A percentile compares a stretch with the other conserved stretches of the same genome.
Evolutionary conservation across 2,888 invertebrate genomes (phyloP).

Genomic region (Cheilosia grossa): DNA sequence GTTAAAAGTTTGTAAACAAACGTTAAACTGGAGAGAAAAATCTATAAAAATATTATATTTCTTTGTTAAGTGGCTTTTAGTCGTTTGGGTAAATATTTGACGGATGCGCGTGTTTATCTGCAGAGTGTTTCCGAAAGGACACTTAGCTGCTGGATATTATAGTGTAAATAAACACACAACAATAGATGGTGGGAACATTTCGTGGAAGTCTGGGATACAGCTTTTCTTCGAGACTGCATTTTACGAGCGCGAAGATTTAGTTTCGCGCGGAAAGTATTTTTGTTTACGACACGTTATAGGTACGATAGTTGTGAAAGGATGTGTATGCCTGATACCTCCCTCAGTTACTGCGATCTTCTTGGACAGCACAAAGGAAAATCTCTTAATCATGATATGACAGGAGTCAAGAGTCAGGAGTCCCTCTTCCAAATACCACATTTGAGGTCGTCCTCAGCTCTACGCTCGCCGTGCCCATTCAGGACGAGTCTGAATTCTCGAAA

Average conservation of each 20-base stretch:
- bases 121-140: constrained; percentile 9
- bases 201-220: not conserved
- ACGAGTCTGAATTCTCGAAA: constrained; percentile 10
- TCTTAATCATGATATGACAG: constrained; percentile 6
- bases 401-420: not conserved
- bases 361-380: not conserved
- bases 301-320: not conserved
- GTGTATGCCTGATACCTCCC: not conserved
- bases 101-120: constrained; percentile 54
- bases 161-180: not conserved
- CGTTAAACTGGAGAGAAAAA: constrained; percentile 32
- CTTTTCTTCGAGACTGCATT: constrained; percentile 16
- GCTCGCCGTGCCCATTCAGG: not conserved
- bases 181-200: constrained; percentile 39
- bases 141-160: constrained; percentile 8
- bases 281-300: too few relatives aligned
- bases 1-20: constrained; percentile 71
- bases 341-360: not conserved
- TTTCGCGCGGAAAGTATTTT: too few relatives aligned
- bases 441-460: constrained; percentile 8
- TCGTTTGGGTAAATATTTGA: constrained; percentile 69
- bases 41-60: constrained; percentile 66
- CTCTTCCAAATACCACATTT: constrained; percentile 5
- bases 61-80: constrained; percentile 71
- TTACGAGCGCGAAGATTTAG: constrained; percentile 2